phyloP scores from a whole-genome alignment of 2,113 vertebrate species.

The Calcarius ornatus region DNA sequence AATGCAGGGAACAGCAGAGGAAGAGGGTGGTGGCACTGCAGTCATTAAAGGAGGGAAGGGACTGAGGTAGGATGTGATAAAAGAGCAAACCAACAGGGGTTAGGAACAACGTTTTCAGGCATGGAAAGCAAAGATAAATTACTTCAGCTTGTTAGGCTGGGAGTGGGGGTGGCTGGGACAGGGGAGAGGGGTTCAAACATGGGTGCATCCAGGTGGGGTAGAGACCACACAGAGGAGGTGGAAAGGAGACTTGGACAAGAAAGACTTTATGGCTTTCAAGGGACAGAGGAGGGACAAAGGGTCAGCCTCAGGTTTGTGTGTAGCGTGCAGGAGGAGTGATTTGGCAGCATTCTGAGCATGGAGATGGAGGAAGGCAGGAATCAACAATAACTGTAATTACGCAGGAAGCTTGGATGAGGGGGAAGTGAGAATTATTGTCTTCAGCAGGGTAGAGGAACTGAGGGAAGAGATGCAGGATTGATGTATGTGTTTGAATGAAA shows the following conservation, averaged over 20 bases:
- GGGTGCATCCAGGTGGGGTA: not conserved
- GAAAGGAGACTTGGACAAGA: not conserved
- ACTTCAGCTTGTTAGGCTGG: not conserved
- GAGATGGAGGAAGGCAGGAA: not conserved
- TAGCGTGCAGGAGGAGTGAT: not conserved
- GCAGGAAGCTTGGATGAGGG: not conserved
- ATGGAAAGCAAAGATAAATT: not conserved
- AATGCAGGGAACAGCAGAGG: not conserved
- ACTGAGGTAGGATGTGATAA: not conserved
- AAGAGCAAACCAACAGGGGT: not conserved
- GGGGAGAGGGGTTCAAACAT: not conserved
- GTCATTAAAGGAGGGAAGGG: not conserved
- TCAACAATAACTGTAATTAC: not conserved
- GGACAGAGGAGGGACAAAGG: not conserved
- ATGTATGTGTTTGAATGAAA: not conserved
- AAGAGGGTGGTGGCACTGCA: not conserved
- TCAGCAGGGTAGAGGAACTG: not conserved
- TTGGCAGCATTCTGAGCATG: not conserved
- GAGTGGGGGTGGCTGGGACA: fast-evolving
- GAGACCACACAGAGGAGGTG: not conserved
- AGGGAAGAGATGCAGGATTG: not conserved
- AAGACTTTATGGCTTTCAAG: not conserved
- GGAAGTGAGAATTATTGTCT: not conserved
- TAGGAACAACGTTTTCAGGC: not conserved
- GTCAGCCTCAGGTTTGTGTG: not conserved